Evolutionary conservation across 2,797 vertebrate species (phyloP).

Genomic region (Bovichtus diacanthus): DNA sequence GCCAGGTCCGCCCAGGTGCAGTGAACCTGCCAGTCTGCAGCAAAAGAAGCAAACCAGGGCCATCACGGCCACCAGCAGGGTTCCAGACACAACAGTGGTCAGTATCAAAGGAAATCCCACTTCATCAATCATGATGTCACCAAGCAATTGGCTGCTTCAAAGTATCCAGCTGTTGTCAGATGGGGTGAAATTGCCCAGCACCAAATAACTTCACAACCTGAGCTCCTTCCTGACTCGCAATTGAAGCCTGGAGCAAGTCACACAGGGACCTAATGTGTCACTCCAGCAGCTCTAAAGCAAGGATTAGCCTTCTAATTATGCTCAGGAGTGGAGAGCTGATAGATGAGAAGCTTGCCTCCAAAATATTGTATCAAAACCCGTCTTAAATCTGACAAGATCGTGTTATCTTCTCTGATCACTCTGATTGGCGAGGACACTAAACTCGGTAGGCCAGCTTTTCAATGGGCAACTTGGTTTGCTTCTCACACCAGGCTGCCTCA

Average conservation of each 20-base stretch:
- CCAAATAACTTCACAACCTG: not conserved
- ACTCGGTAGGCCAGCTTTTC: slow-evolving; percentile 32
- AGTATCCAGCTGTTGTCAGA: slow-evolving; percentile 1
- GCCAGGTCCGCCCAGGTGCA: slow-evolving; percentile 77
- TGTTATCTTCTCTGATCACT: slow-evolving; percentile 14
- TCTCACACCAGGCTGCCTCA: slow-evolving; percentile 44
- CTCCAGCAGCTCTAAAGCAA: slow-evolving; percentile 16
- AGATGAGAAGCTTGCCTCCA: slow-evolving; percentile 1
- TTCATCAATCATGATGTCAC: slow-evolving; percentile 57
- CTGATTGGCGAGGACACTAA: slow-evolving; percentile 7
- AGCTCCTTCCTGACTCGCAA: slow-evolving; percentile 11
- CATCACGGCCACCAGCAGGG: slow-evolving; percentile 74
- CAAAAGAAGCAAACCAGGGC: slow-evolving; percentile 83
- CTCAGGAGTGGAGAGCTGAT: slow-evolving; percentile 8
- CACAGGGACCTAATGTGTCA: slow-evolving; percentile 18
- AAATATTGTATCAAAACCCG: too few species aligned
- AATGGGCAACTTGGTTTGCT: slow-evolving; percentile 59
- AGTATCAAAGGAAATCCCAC: slow-evolving; percentile 62
- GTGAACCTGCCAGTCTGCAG: slow-evolving; percentile 80
- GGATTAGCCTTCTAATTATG: slow-evolving; percentile 63
- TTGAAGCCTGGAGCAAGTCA: slow-evolving; percentile 33
- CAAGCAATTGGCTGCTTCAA: not conserved
- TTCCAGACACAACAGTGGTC: slow-evolving; percentile 69
- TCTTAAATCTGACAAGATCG: not conserved
- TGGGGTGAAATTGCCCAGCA: not conserved